Conservation (phyloP, 1,140 invertebrate genomes). For the Ruditapes philippinarum region DNA sequence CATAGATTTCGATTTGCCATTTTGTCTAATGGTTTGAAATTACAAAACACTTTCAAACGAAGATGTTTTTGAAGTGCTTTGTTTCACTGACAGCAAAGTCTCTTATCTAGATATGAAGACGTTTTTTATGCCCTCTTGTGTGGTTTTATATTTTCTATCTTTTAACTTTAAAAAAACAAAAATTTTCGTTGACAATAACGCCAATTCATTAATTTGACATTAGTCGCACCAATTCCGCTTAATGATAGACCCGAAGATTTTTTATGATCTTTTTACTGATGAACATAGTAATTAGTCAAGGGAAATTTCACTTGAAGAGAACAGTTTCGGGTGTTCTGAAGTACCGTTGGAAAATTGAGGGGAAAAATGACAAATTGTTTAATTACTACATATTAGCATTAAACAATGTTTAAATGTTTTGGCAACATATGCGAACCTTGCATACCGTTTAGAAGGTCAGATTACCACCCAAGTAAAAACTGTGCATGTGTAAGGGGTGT, state of each 20-base stretch:
- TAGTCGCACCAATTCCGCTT: constrained; percentile 38
- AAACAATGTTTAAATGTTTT: neutral
- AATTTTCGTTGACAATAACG: constrained; percentile 15
- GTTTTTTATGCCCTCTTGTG: neutral
- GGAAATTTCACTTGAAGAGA: neutral
- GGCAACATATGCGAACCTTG: neutral
- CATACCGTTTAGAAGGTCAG: neutral
- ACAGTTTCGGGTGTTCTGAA: neutral
- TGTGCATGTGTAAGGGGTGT: neutral
- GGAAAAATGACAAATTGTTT: neutral
- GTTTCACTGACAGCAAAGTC: constrained; percentile 26
- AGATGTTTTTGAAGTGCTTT: constrained; percentile 27
- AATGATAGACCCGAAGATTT: constrained; percentile 25
- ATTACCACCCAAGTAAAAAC: neutral
- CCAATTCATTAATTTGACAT: constrained; percentile 51
- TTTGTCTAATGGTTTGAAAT: neutral
- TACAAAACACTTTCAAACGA: neutral
- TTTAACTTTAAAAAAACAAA: constrained; percentile 43
- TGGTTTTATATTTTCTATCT: neutral
- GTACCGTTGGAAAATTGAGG: neutral
- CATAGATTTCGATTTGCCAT: constrained; percentile 18
- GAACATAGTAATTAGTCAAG: constrained; percentile 20
- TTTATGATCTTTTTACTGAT: neutral
- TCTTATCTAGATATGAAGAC: neutral
- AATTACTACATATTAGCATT: too few relatives aligned